Evolutionary conservation across 2,113 vertebrate species (phyloP), one percentile per base, ranked within the genome.

Genomic region (Edolisoma coerulescens): DNA sequence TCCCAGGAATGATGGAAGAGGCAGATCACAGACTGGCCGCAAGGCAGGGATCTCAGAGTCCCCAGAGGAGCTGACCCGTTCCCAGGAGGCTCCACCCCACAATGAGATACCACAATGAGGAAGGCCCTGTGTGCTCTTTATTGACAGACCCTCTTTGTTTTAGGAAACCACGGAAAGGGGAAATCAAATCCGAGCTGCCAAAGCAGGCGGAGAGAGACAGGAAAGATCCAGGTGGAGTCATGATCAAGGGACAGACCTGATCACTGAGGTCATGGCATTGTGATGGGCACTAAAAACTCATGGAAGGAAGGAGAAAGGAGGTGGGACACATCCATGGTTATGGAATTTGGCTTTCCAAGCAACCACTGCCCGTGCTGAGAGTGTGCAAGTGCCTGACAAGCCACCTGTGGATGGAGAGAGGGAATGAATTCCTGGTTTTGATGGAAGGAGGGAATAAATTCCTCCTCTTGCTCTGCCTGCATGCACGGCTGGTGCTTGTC

Each of bases 141-240:
- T 15, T 23, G 19, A 13, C 33, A 57, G 27, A 33, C 9, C 3
- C 26, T n/a, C 9, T 22, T 41, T 30, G 21, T 49, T 50, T 10
- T 9, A 50, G 50, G 50, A 64, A 64, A 57, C 2, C 6, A 42
- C 0, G 0, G 22, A 32, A 80, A 37, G 35, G 11, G 18, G 23
- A 37, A 81, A 76, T 85, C 32, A 30, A 57, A 65, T 26, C 35
- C 83, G 37, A 37, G 22, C 18, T 73, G 44, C 22, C 59, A 50
- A 37, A 65, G 37, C 27, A 57, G 50, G 17, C 1, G 8, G n/a
- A n/a, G 17, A 18, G 21, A 44, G 37, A 18, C 7, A 5, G 30
- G 13, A 53, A 60, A 32, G 21, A 54, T 27, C 41, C 15, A 50
- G 27, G 16, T 23, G 14, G 17, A 4, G 5, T 63, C 39, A n/a